Base-by-base conservation (phyloP, 2,113 vertebrate genomes). In the Actinemys pallida region DNA sequence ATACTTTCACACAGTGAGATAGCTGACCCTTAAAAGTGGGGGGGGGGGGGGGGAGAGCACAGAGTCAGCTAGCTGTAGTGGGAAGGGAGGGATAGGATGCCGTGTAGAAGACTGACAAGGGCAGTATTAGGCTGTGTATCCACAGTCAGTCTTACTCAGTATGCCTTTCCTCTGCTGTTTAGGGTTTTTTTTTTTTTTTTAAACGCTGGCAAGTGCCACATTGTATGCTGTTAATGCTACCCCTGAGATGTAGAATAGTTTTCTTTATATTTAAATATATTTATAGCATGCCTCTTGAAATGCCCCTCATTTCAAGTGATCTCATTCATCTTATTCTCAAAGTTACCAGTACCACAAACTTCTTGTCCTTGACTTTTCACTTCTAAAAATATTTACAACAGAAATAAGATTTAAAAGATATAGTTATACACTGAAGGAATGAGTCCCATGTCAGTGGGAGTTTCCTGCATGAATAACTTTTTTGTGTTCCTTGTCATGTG, bases 1-100 rank as follows among this genome's bases (percentile, higher is more conserved):
- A 84, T 78, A 45, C 75, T 88, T 92, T 92, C 87, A 75, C 90
- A 92, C 50, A 52, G 81, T 91, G 90, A 95, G 92, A 79, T 83
- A 31, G 8, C 10, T 94, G 92, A 94, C 83, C 81, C 83, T 90
- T 93, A 81, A 81, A 93, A 31, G 39, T 42, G 39, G 4, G 0
- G 81, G 13, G 62, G 35, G 12, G 5, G 31, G 24, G 1, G 39
- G 39, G 39, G 39, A 39, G 56, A 6, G 11, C n/a, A 31, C 8
- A 86, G 80, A 89, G 81, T 4, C 62, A 85, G n/a, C 22, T 90
- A 72, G 39, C 57, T 81, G n/a, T 88, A 42, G 5, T 90, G 87
- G 76, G 11, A 86, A 84, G 50, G 25, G 9, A 93, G 78, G 17
- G 82, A 5, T 29, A 88, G 39, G 81, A 31, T 6, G 13, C 27